phyloP scores from a whole-genome alignment of 2,888 invertebrate species.

The Nesidiocoris tenuis region DNA sequence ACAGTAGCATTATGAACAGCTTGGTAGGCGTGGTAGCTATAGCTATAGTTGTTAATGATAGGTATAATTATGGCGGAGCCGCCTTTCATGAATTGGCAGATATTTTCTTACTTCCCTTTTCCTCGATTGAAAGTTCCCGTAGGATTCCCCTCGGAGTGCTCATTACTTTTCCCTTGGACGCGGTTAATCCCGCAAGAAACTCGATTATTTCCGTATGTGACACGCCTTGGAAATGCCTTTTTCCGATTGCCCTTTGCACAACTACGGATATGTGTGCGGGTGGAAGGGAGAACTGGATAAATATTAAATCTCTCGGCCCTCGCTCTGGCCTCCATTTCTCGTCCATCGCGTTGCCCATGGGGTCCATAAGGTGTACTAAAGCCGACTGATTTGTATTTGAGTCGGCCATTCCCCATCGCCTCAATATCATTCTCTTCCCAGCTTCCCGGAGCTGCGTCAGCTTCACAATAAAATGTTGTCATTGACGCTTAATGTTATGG shows the following conservation, averaged over 20 bases:
- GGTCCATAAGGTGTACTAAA: not conserved
- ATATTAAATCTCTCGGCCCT: not conserved
- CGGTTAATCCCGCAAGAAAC: not conserved
- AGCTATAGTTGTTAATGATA: too few relatives aligned
- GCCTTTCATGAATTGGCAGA: not conserved
- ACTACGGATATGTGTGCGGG: not conserved
- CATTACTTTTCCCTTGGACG: not conserved
- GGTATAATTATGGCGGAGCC: not conserved
- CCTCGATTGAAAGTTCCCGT: not conserved
- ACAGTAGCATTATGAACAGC: too few relatives aligned
- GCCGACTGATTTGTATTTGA: not conserved
- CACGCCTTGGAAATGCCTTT: not conserved
- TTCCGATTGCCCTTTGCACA: not conserved
- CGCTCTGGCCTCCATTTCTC: not conserved
- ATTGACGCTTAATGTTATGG: not conserved
- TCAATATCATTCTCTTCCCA: not conserved
- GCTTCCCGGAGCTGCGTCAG: not conserved
- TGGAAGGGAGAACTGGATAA: not conserved
- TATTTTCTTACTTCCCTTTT: not conserved
- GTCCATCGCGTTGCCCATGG: not conserved
- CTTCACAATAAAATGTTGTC: not conserved
- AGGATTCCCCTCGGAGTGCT: not conserved
- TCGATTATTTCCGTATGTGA: not conserved
- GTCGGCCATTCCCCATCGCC: not conserved
- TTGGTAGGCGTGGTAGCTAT: too few relatives aligned